phyloP scores from a whole-genome alignment of 2,888 invertebrate genomes.

The Caenorhabditis becei region DNA sequence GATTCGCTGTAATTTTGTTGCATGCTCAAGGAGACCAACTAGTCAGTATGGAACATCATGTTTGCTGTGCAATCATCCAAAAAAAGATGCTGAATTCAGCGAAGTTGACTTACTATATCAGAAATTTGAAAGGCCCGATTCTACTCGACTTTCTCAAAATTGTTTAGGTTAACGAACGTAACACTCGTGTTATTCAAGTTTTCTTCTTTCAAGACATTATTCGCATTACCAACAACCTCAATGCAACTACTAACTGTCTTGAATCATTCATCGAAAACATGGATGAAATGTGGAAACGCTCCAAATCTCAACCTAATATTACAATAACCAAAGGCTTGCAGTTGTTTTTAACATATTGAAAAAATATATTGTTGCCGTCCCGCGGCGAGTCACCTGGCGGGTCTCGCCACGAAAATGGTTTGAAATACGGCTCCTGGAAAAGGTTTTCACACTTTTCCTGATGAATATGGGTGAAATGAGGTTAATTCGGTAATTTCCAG shows the following conservation, averaged over 20 bases:
- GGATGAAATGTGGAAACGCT: slow-evolving; percentile 56
- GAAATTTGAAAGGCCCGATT: not conserved
- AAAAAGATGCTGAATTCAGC: slow-evolving; percentile 60
- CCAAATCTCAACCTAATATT: slow-evolving; percentile 56
- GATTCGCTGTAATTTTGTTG: not conserved
- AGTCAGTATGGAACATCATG: slow-evolving; percentile 53
- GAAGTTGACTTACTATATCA: slow-evolving; percentile 68
- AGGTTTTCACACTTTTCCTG: too few species aligned
- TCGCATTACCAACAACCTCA: slow-evolving; percentile 70
- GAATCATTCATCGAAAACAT: slow-evolving; percentile 68
- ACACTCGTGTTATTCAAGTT: not conserved
- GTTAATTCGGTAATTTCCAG: too few species aligned
- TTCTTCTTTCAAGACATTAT: slow-evolving; percentile 56
- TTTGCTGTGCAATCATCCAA: slow-evolving; percentile 65
- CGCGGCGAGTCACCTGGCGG: too few species aligned
- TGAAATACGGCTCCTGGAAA: too few species aligned
- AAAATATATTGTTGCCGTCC: too few species aligned
- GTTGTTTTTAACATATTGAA: too few species aligned
- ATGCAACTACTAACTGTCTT: slow-evolving; percentile 71
- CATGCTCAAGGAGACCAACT: not conserved
- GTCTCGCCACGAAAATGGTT: too few species aligned
- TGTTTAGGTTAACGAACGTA: not conserved
- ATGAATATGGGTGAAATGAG: too few species aligned
- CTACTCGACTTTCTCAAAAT: not conserved
- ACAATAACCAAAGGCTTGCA: not conserved